A percentile compares a stretch with the other conserved stretches of the same genome.
Evolutionary conservation across 2,113 vertebrate species (phyloP).

Genomic region (Phalacrocorax aristotelis): DNA sequence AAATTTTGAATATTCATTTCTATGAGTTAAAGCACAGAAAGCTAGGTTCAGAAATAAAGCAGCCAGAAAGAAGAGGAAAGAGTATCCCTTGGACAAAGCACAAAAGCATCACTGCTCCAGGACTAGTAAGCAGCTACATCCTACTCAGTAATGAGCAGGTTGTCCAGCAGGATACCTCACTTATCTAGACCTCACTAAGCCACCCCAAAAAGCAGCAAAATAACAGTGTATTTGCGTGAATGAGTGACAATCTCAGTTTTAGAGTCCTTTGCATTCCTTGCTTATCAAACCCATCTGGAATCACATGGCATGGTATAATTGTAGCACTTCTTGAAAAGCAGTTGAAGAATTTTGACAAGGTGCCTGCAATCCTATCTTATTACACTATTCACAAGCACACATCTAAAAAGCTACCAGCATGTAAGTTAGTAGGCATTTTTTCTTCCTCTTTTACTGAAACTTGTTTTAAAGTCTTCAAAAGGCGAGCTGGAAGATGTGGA

Average conservation of each 20-base stretch:
- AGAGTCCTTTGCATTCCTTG: background rate
- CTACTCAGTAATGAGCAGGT: fast-evolving
- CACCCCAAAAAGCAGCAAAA: background rate
- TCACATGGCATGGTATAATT: background rate
- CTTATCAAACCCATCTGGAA: background rate
- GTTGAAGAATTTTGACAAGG: background rate
- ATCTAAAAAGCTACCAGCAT: background rate
- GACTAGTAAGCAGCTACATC: background rate
- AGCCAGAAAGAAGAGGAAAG: background rate
- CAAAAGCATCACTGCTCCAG: background rate
- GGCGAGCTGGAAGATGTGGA: background rate
- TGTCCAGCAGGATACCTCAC: background rate
- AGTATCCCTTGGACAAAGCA: background rate
- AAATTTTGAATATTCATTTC: background rate
- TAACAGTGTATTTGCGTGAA: background rate
- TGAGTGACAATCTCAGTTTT: background rate
- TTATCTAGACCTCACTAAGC: background rate
- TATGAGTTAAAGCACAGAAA: background rate
- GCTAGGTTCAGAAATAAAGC: background rate
- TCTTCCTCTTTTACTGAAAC: background rate
- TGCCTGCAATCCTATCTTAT: background rate
- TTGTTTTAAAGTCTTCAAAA: background rate
- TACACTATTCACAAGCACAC: background rate
- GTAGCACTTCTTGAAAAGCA: background rate
- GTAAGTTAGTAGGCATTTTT: background rate